phyloP scores from a whole-genome alignment of 2,797 vertebrate genomes.

The Enteromius viviparus region DNA sequence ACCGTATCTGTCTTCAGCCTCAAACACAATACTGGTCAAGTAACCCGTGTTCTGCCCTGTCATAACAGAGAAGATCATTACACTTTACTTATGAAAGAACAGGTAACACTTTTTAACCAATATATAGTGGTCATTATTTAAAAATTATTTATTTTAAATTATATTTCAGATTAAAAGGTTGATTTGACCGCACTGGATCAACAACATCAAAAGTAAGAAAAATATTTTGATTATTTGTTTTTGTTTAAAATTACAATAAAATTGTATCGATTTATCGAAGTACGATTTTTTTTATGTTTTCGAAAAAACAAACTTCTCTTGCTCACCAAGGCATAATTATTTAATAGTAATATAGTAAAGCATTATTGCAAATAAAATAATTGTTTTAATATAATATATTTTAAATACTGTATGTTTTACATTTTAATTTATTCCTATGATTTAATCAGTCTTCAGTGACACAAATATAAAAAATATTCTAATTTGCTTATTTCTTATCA shows the following conservation, averaged over 20 bases:
- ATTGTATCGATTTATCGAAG: no score
- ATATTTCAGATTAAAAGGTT: not conserved
- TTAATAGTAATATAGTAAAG: not conserved
- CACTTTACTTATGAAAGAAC: not conserved
- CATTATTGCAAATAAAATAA: not conserved
- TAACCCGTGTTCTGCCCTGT: constrained; percentile 62
- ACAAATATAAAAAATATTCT: not conserved
- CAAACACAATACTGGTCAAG: constrained; percentile 73
- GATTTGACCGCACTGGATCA: not conserved
- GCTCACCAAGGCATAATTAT: not conserved
- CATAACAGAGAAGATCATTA: not conserved
- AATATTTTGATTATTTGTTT: no score
- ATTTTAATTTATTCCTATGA: not conserved
- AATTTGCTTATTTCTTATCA: not conserved
- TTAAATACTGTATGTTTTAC: not conserved
- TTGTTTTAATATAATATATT: not conserved
- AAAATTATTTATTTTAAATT: no score
- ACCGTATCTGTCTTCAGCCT: constrained; percentile 68
- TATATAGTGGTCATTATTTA: not conserved
- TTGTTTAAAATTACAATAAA: no score
- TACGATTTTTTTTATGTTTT: not conserved
- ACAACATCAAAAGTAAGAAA: not conserved
- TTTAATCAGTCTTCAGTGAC: not conserved
- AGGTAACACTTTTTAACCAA: no score
- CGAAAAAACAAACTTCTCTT: not conserved